Evolutionary conservation across 2,888 invertebrate genomes (phyloP).

Genomic region (Morpho helenor): DNA sequence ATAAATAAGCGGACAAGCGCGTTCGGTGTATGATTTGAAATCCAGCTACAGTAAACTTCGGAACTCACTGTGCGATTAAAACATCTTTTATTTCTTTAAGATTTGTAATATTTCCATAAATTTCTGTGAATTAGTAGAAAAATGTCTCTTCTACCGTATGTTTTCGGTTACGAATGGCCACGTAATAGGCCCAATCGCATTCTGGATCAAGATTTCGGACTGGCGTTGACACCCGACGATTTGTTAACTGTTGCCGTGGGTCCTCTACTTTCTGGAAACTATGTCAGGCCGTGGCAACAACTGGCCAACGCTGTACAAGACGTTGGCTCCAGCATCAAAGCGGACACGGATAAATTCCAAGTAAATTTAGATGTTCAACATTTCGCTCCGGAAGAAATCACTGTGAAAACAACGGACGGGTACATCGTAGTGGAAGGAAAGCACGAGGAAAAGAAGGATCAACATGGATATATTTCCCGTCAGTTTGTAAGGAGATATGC

Average conservation of each 20-base stretch:
- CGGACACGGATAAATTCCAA: constrained; percentile 68
- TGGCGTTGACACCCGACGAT: constrained; percentile 72
- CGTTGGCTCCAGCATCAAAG: constrained; percentile 74
- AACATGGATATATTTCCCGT: constrained; percentile 84
- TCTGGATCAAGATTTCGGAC: constrained; percentile 76
- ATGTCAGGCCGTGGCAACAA: constrained; percentile 67
- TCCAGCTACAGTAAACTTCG: constrained; percentile 31
- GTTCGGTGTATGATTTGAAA: constrained; percentile 29
- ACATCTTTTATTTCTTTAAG: background rate
- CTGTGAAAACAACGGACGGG: constrained; percentile 86
- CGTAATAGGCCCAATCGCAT: constrained; percentile 79
- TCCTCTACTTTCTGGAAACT: constrained; percentile 47
- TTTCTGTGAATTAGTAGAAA: constrained; percentile 38
- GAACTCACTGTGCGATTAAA: constrained; percentile 18
- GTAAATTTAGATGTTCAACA: constrained; percentile 87
- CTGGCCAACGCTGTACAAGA: constrained; percentile 68
- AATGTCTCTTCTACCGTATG: constrained; percentile 74
- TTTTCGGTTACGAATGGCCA: constrained; percentile 56
- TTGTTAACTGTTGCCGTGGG: constrained; percentile 44
- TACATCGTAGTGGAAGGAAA: constrained; percentile 86
- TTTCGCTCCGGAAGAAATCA: constrained; percentile 86
- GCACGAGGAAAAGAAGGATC: constrained; percentile 87
- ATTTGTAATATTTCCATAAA: constrained; percentile 5
- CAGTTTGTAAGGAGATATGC: constrained; percentile 86
- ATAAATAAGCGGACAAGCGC: constrained; percentile 35